Evolutionary conservation across 2,113 vertebrate genomes (phyloP).

Genomic region (Cochlearius cochlearius): DNA sequence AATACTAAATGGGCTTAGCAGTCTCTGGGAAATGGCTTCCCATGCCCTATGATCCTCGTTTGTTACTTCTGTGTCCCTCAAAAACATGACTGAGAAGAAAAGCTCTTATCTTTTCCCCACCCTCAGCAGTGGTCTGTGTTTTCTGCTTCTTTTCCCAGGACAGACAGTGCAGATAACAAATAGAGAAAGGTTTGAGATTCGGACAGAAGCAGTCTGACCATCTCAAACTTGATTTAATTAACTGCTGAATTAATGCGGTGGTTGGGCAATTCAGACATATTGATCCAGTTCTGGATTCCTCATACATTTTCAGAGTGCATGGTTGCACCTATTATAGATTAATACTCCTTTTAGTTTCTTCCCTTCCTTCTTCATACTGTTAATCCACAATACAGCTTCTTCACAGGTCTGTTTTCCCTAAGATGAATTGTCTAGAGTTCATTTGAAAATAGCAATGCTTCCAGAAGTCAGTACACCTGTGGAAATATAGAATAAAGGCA

Average conservation of each 20-base stretch:
- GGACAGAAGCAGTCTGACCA: not conserved
- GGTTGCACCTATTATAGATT: not conserved
- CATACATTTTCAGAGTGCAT: not conserved
- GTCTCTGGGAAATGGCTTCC: not conserved
- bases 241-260: not conserved
- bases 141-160: not conserved
- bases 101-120: not conserved
- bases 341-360: not conserved
- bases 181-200: not conserved
- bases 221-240: not conserved
- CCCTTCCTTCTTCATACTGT: not conserved
- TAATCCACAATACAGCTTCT: not conserved
- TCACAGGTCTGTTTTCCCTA: not conserved
- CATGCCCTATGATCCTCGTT: accelerated
- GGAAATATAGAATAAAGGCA: not conserved
- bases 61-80: not conserved
- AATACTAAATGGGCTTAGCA: not conserved
- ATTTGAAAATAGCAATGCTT: not conserved
- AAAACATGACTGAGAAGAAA: not conserved
- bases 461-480: not conserved
- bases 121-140: not conserved
- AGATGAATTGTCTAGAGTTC: not conserved
- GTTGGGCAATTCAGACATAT: not conserved
- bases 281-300: not conserved
- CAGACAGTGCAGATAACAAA: not conserved